Conservation (phyloP, 2,113 vertebrate species). For the Pleuronectes platessa region DNA sequence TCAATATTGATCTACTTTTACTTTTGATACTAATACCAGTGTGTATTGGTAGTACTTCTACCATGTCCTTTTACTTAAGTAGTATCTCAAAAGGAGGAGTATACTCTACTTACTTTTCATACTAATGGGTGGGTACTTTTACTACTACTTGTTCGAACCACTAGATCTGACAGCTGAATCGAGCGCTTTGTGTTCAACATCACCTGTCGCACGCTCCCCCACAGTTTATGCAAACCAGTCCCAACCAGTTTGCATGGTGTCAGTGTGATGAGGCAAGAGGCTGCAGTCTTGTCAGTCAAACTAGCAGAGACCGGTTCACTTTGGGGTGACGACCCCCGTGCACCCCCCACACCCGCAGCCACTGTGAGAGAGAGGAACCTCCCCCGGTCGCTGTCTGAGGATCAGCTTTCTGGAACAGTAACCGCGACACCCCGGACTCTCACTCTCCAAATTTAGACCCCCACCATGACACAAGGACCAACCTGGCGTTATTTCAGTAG, state of each 20-base stretch:
- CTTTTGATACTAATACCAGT: no score
- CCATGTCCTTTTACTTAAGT: no score
- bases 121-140: not conserved
- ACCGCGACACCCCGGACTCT: slow-evolving; percentile 52
- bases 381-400: slow-evolving; percentile 49
- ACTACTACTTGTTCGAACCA: not conserved
- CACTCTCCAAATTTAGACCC: slow-evolving; percentile 66
- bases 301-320: slow-evolving; percentile 51
- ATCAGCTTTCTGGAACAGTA: slow-evolving; percentile 71
- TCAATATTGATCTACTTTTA: no score
- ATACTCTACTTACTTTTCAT: not conserved
- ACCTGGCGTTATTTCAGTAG: slow-evolving; percentile 47
- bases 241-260: slow-evolving; percentile 25
- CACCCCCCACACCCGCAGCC: not conserved
- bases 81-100: no score
- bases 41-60: no score
- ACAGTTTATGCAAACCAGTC: slow-evolving; percentile 32
- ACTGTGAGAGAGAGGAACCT: slow-evolving; percentile 31
- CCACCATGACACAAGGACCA: slow-evolving; percentile 42
- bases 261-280: slow-evolving; percentile 16
- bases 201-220: slow-evolving; percentile 29
- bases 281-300: slow-evolving; percentile 20
- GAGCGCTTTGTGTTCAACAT: slow-evolving; percentile 1
- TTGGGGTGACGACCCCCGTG: not conserved
- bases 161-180: no score